phyloP scores from a whole-genome alignment of 2,888 invertebrate genomes.

The Lampropteryx suffumata region DNA sequence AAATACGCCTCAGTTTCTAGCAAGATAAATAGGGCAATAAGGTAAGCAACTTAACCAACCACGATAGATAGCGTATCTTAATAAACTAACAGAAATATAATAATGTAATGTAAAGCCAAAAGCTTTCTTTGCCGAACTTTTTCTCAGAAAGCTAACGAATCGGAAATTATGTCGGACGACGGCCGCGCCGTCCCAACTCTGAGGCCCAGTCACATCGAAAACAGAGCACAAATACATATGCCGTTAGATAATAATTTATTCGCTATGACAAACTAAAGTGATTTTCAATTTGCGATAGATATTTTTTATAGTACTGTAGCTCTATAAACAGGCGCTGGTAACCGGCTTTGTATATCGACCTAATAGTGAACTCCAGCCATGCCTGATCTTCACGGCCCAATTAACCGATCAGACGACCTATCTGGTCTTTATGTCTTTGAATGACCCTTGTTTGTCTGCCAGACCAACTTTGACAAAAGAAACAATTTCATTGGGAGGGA shows the following conservation, averaged over 20 bases:
- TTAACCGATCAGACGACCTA: constrained; percentile 24
- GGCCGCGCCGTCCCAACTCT: constrained; percentile 8
- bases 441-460: constrained; percentile 27
- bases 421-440: constrained; percentile 26
- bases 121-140: constrained; percentile 23
- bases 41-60: not conserved
- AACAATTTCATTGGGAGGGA: constrained; percentile 10
- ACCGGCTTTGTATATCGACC: not conserved
- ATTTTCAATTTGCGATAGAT: too few relatives aligned
- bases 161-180: constrained; percentile 28
- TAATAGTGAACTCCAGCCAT: constrained; percentile 1
- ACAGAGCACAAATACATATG: too few relatives aligned
- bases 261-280: too few relatives aligned
- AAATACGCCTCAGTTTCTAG: too few relatives aligned
- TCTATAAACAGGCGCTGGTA: not conserved
- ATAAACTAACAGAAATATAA: not conserved
- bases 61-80: not conserved
- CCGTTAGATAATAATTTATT: too few relatives aligned
- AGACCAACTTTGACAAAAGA: constrained; percentile 15
- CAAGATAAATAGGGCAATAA: too few relatives aligned
- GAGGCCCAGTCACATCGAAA: not conserved
- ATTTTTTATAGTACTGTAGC: too few relatives aligned
- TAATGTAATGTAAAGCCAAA: constrained; percentile 16
- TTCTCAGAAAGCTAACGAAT: constrained; percentile 24
- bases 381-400: constrained; percentile 29